These are phyloP conservation scores for Syrrhaptes paradoxus DNA, from an alignment of 2,113 vertebrate genomes.

Conservation along the genomic window DNA sequence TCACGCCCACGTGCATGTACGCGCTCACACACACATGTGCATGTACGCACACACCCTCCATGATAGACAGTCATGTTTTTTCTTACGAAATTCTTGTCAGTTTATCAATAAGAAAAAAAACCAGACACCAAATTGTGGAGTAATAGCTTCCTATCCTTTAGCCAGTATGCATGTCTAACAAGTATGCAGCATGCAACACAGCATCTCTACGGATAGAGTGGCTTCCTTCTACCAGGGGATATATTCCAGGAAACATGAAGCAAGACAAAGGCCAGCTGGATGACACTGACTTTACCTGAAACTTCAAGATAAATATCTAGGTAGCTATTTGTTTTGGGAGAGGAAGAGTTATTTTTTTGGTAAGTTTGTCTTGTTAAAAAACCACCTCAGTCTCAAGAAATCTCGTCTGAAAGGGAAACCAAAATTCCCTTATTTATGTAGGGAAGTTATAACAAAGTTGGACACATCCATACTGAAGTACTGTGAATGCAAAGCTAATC, in stretches of 20 bases:
- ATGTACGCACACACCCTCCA: accelerated
- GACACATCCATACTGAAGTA: not conserved
- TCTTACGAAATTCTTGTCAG: not conserved
- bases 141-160: not conserved
- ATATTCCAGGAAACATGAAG: not conserved
- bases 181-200: not conserved
- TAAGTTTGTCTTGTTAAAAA: not conserved
- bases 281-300: not conserved
- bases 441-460: not conserved
- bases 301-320: not conserved
- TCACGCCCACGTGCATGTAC: accelerated
- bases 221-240: not conserved
- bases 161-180: not conserved
- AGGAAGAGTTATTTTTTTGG: not conserved
- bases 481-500: slow-evolving; percentile 7
- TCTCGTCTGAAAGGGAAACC: not conserved
- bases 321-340: not conserved
- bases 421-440: not conserved
- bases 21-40: accelerated
- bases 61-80: not conserved
- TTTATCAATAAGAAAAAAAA: not conserved
- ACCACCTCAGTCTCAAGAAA: not conserved
- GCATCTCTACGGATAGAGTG: not conserved
- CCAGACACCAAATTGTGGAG: not conserved
- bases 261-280: not conserved